Percentiles rank a stretch among this genome's conserved stretches.
These are phyloP conservation scores for Macrotrachela quadricornifera DNA, from an alignment of 1,140 invertebrate species.

Conservation along the genomic window DNA sequence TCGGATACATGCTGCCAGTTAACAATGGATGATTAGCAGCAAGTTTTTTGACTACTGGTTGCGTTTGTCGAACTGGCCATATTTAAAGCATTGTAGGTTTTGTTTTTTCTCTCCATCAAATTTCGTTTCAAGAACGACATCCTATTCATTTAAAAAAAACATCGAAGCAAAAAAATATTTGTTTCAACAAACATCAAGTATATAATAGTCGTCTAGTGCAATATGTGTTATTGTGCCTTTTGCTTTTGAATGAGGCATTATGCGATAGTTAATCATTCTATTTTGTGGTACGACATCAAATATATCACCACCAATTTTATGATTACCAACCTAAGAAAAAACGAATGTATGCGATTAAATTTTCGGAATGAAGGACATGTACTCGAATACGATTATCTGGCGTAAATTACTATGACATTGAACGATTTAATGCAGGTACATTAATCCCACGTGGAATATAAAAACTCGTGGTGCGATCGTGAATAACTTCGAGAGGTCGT, in stretches of 20 bases:
- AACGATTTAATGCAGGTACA: constrained; percentile 59
- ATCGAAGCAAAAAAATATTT: too few species aligned
- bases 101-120: constrained; percentile 84
- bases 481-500: constrained; percentile 84
- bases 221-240: constrained; percentile 88
- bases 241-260: constrained; percentile 73
- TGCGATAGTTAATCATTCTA: constrained; percentile 82
- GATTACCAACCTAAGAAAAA: constrained; percentile 68
- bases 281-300: constrained; percentile 91
- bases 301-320: constrained; percentile 90
- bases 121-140: constrained; percentile 81
- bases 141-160: constrained; percentile 46
- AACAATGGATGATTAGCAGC: constrained; percentile 91
- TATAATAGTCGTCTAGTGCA: constrained; percentile 80
- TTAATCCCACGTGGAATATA: constrained; percentile 99
- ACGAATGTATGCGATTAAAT: too few species aligned
- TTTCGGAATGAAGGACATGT: too few species aligned
- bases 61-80: constrained; percentile 78
- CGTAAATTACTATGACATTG: constrained; percentile 71
- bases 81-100: constrained; percentile 50
- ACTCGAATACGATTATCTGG: constrained; percentile 40
- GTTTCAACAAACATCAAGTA: constrained; percentile 38
- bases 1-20: constrained; percentile 94
- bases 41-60: constrained; percentile 85
- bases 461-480: constrained; percentile 73